Base-by-base conservation (phyloP, 92 coral and sea anemone genomes). In the Actinostola sp. region DNA sequence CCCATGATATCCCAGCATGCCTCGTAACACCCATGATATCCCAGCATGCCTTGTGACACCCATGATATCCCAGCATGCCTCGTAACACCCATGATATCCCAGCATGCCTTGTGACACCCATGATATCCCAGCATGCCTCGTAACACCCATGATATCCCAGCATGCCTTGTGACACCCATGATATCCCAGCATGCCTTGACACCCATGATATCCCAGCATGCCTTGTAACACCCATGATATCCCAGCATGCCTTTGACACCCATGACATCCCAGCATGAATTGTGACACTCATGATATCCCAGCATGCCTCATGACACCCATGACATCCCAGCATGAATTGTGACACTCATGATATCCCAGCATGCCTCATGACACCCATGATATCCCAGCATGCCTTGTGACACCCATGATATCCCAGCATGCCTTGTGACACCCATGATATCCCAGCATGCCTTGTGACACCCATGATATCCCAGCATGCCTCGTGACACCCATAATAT, bases 161-260 rank as follows among this genome's bases (percentile, higher is more conserved):
- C 55, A 38, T 32, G 88, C 98, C 98, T 91, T 55, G 82, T 91
- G 17, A 91, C 89, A 63, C 98, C n/a, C n/a, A n/a, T n/a, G n/a
- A n/a, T n/a, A n/a, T n/a, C n/a, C n/a, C n/a, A n/a, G n/a, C n/a
- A n/a, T n/a, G n/a, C n/a, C n/a, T n/a, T n/a, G n/a, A n/a, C n/a
- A 32, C 21, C n/a, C 12, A 19, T 17, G 16, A 10, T 20, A 31
- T 34, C 20, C 17, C 25, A 30, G 29, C 55, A 38, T 32, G 88
- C 98, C 98, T 91, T 55, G 82, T 91, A n/a, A 91, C 89, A 63
- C 98, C n/a, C n/a, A n/a, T n/a, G n/a, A n/a, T n/a, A n/a, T n/a
- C n/a, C n/a, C n/a, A n/a, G n/a, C n/a, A n/a, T n/a, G n/a, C n/a
- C n/a, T n/a, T n/a, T n/a, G n/a, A n/a, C n/a, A 32, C 21, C n/a